phyloP scores from a whole-genome alignment of 2,797 vertebrate genomes.

The Nyctalus aviator region DNA sequence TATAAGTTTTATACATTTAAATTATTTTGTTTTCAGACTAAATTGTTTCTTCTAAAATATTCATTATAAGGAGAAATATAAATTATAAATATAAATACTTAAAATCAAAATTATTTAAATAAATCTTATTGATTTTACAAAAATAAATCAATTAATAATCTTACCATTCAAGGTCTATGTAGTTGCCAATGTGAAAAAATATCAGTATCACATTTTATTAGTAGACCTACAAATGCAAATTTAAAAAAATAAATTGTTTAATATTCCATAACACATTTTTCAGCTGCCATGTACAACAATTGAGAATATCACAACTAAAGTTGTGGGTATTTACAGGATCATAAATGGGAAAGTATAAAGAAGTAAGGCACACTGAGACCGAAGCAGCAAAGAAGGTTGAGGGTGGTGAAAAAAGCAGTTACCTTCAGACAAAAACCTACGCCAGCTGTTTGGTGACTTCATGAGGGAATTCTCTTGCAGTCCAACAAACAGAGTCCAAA shows the following conservation, averaged over 20 bases:
- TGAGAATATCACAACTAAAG: not conserved
- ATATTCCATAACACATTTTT: not conserved
- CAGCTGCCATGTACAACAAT: not conserved
- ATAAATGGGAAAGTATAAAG: not conserved
- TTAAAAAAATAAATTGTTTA: not conserved
- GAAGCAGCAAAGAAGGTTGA: not conserved
- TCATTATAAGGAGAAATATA: not conserved
- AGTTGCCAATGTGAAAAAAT: not conserved
- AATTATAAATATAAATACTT: not conserved
- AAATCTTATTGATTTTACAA: conserved; percentile 19
- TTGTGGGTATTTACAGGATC: not conserved
- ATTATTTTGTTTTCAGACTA: conserved; percentile 47
- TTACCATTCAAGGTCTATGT: not conserved
- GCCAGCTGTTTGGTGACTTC: conserved; percentile 52
- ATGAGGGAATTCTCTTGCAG: conserved; percentile 32
- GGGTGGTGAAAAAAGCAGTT: conserved; percentile 41
- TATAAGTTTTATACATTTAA: not conserved
- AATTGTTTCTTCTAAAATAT: conserved; percentile 43
- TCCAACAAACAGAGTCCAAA: conserved; percentile 27
- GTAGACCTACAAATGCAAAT: not conserved
- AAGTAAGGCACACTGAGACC: not conserved
- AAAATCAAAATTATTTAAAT: conserved; percentile 44
- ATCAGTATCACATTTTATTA: not conserved
- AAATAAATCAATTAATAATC: not conserved
- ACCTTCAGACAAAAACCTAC: not conserved